phyloP scores from a whole-genome alignment of 2,113 vertebrate genomes.

The Pitta sordida region DNA sequence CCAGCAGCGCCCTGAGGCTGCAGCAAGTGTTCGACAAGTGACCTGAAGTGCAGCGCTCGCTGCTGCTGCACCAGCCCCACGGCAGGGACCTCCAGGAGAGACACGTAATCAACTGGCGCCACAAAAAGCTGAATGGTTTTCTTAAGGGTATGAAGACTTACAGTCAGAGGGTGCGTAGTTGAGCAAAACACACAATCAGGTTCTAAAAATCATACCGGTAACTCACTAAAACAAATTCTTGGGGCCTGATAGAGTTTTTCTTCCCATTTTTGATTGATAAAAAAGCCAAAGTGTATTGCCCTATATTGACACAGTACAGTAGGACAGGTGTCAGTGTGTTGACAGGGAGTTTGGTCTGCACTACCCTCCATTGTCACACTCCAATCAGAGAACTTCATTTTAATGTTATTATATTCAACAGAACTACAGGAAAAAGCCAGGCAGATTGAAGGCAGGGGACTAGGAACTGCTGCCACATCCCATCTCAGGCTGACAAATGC shows the following conservation, averaged over 20 bases:
- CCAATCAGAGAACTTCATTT: background rate
- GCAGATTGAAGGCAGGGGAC: background rate
- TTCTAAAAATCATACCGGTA: background rate
- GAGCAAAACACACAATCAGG: background rate
- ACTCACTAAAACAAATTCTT: background rate
- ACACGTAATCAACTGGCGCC: background rate
- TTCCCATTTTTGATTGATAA: background rate
- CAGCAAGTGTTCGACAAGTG: rapidly evolving
- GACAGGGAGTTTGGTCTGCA: background rate
- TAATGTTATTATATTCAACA: background rate
- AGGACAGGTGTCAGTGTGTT: background rate
- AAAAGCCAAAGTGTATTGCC: too few relatives aligned
- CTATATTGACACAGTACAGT: rapidly evolving
- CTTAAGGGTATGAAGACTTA: rapidly evolving
- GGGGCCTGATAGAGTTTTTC: background rate
- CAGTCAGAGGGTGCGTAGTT: rapidly evolving
- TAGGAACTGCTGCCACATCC: background rate
- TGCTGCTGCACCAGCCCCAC: background rate
- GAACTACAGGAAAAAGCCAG: rapidly evolving
- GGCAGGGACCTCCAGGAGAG: rapidly evolving
- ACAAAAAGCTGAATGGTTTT: background rate
- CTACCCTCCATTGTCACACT: background rate
- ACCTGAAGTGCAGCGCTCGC: background rate
- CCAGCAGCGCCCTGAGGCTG: background rate
- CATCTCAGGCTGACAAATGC: rapidly evolving